Base-by-base conservation (phyloP, 2,797 vertebrate species). In the Erithacus rubecula region DNA sequence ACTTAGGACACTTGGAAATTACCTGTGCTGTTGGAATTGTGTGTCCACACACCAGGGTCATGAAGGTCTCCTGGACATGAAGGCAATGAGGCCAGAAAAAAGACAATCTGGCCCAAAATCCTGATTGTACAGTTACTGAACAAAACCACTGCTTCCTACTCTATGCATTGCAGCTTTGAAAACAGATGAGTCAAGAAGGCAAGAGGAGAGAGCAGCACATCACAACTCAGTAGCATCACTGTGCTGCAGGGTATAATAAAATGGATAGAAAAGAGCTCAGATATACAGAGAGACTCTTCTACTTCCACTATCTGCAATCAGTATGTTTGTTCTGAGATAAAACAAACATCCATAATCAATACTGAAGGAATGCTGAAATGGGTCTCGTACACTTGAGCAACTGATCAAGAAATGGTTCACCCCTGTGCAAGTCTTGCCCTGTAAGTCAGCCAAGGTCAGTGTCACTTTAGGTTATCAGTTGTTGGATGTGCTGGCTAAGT, bases 401-500 rank as follows among this genome's bases (percentile, higher is more conserved):
- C 52, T 62, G 87, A 89, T 89, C 74, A 86, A 92, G 91, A 90
- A 87, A 91, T n/a, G 71, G 70, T 34, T 79, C 49, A 47, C 68
- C 80, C 59, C 70, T 11, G 17, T 80, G 65, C 71, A 92, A 77
- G 68, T 68, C 83, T 69, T 69, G 83, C 60, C 85, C 89, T 93
- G 49, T 81, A 88, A 71, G 59, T 46, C 72, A 60, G 37, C 75
- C 92, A 93, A 94, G 95, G 94, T 95, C 94, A 94, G 67, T 41
- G 69, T 71, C 92, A 74, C 9, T 67, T 75, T 34, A 65, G 80
- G 83, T 93, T 93, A 93, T 87, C 71, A 55, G 67, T 58, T 67
- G 69, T 60, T 93, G 53, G 71, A 94, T 92, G 93, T 56, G 84
- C 89, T 81, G n/a, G 29, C 68, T 37, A 51, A 67, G 63, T 79